These are phyloP conservation scores for Myzus persicae DNA, from an alignment of 1,140 invertebrate genomes.

Conservation along the genomic window DNA sequence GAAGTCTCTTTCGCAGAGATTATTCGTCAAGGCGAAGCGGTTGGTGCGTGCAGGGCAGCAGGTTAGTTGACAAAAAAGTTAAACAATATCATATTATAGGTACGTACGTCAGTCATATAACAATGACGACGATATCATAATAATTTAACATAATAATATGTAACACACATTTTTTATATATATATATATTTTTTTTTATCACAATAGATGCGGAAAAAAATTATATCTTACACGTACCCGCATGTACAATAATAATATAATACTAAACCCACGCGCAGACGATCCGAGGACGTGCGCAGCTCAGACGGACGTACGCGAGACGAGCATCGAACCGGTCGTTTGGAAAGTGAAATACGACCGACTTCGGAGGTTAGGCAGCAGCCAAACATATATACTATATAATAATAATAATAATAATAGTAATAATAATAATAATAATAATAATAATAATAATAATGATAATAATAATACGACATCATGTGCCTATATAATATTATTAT, in stretches of 20 bases:
- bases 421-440: neutral
- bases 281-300: neutral
- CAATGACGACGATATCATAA: too few species aligned
- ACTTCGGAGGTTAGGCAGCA: neutral
- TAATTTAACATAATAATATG: too few species aligned
- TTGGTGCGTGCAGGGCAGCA: neutral
- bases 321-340: neutral
- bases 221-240: neutral
- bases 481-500: neutral
- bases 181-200: too few species aligned
- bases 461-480: neutral
- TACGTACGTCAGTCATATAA: too few species aligned
- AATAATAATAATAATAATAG: too few species aligned
- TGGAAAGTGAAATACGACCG: neutral
- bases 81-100: neutral
- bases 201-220: neutral
- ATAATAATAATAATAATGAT: too few species aligned
- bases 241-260: neutral
- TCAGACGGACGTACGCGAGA: neutral
- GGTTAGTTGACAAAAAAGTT: neutral
- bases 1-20: neutral
- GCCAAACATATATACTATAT: neutral
- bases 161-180: too few species aligned
- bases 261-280: neutral
- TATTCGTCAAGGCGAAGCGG: neutral